Evolutionary conservation across 1,140 invertebrate genomes (phyloP), one percentile per base, ranked within the genome.

Genomic region (Patella vulgata): DNA sequence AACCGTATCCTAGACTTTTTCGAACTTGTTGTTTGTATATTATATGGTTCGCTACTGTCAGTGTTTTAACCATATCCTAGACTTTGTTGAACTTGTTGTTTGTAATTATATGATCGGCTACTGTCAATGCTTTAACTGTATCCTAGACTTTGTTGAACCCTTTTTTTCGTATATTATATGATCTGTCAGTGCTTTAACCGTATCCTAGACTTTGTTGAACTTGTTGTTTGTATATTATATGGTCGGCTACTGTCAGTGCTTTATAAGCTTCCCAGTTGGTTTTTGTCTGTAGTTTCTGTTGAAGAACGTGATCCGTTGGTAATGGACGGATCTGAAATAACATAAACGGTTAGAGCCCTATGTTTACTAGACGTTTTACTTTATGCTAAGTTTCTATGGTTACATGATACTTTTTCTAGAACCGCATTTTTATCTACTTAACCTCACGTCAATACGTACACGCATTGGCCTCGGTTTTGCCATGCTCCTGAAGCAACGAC

Each of bases 241-340:
- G 59, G 27, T 78, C 66, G 1, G 66, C 59, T 0, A 81, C 68
- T 3, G 76, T 77, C 43, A 68, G 53, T 5, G 73, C 57, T 63
- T 80, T 81, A 43, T 72, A 83, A 3, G 75, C 75, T 14, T 79
- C 77, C 81, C 81, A 83, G 50, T 78, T 75, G n/a, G 62, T 68
- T 44, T 74, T 63, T 55, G 74, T 74, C 57, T 83, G 77, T 25
- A 82, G 55, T 46, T 82, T 80, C 30, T 73, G 70, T 56, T 80
- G 77, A 17, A 82, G 59, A 44, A 70, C 71, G 46, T 79, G 73
- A n/a, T 79, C 75, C 17, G 70, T 69, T 19, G 79, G 80, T 28
- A 79, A 71, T 1, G 81, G 81, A 21, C 73, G 77, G 17, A 82
- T 74, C 80, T 82, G 68, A 36, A 69, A 59, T 27, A 39, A 55